A percentile compares a stretch with the other conserved stretches of the same genome.
Evolutionary conservation across 2,113 vertebrate genomes (phyloP).

Genomic region (Rhinolophus sinicus): DNA sequence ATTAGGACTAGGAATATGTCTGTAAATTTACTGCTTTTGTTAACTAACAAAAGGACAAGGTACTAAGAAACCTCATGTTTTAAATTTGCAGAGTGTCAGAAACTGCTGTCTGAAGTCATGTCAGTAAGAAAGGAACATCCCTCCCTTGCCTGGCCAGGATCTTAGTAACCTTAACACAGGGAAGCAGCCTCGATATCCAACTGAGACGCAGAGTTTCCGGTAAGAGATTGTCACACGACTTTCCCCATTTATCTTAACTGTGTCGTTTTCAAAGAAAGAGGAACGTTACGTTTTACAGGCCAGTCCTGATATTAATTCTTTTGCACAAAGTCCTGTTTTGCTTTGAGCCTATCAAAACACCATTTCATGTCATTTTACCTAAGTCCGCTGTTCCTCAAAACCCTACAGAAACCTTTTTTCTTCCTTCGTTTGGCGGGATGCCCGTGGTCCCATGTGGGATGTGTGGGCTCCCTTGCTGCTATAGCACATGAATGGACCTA

Average conservation of each 20-base stretch:
- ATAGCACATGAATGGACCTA: neutral
- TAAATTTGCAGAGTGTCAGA: neutral
- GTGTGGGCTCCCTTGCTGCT: neutral
- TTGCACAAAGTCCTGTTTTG: neutral
- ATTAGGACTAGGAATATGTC: neutral
- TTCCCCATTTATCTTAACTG: neutral
- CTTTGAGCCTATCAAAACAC: neutral
- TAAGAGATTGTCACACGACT: neutral
- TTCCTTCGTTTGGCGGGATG: neutral
- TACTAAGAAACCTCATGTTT: neutral
- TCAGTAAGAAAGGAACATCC: neutral
- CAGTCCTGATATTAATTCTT: neutral
- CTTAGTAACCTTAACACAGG: neutral
- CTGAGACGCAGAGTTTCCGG: neutral
- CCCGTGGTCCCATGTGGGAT: neutral
- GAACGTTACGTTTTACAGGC: neutral
- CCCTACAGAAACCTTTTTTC: neutral
- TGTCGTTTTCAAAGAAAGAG: neutral
- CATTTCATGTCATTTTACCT: neutral
- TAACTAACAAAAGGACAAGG: neutral
- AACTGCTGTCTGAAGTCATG: neutral
- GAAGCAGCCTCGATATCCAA: neutral
- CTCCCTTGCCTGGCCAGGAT: neutral
- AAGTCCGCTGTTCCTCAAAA: neutral
- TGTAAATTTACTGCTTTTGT: neutral